These are phyloP conservation scores for Bicyclus anynana DNA, from an alignment of 1,140 invertebrate genomes.

Conservation along the genomic window DNA sequence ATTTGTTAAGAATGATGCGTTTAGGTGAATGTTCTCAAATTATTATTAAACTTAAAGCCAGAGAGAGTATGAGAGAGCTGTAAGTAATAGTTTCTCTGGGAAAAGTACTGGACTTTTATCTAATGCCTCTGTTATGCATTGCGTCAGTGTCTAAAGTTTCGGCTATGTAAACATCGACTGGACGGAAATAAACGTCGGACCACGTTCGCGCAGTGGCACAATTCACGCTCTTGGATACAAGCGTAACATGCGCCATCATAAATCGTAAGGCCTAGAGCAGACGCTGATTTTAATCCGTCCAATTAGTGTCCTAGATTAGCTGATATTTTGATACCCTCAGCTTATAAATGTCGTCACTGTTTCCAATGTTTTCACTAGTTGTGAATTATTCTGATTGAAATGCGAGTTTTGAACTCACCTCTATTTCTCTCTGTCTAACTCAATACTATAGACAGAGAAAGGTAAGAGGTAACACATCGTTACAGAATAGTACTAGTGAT, in stretches of 20 bases:
- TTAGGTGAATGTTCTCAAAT: too few species aligned
- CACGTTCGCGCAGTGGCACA: constrained; percentile 46
- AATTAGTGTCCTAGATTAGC: background rate
- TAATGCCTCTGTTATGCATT: constrained; percentile 37
- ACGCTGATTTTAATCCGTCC: background rate
- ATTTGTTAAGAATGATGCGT: too few species aligned
- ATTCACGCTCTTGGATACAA: constrained; percentile 26
- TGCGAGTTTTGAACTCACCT: too few species aligned
- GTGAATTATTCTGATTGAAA: too few species aligned
- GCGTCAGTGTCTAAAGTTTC: constrained; percentile 51
- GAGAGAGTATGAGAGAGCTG: too few species aligned
- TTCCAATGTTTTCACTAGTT: too few species aligned
- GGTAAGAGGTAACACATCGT: too few species aligned
- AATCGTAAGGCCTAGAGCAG: background rate
- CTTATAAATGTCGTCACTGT: too few species aligned
- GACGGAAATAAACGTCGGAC: constrained; percentile 59
- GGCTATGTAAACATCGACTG: constrained; percentile 49
- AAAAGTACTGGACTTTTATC: constrained; percentile 5
- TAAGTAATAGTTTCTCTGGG: background rate
- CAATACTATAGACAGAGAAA: too few species aligned
- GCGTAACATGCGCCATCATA: background rate
- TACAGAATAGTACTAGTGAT: too few species aligned
- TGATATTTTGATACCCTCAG: background rate
- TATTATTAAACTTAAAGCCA: too few species aligned
- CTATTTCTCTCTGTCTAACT: too few species aligned